A percentile compares a stretch with the other conserved stretches of the same genome.
Conservation (phyloP, 2,113 vertebrate genomes). For the Hippoglossus stenolepis region DNA sequence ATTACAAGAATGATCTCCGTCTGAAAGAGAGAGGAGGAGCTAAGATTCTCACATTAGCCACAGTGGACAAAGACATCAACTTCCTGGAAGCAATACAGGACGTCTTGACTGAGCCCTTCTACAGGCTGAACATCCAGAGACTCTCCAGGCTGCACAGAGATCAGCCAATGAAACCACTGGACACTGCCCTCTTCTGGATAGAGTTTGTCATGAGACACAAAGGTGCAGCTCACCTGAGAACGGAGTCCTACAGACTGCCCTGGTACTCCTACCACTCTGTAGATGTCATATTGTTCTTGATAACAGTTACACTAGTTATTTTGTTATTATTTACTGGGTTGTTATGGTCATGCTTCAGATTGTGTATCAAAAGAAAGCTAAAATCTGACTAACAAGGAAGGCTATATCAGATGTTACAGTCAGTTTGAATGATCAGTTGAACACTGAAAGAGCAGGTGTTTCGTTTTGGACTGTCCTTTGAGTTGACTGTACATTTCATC, state of each 20-base stretch:
- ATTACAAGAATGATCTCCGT: no score
- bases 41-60: no score
- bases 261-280: constrained; percentile 79
- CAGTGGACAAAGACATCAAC: no score
- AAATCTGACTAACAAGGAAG: constrained; percentile 36
- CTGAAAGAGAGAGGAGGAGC: no score
- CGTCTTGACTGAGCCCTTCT: constrained; percentile 75
- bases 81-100: no score
- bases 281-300: constrained; percentile 66
- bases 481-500: no score
- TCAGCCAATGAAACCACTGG: constrained; percentile 70
- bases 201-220: constrained; percentile 83
- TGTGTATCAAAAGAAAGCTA: constrained; percentile 49
- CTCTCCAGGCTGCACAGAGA: constrained; percentile 79
- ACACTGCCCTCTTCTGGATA: no score
- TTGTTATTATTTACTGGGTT: background rate
- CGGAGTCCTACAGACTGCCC: constrained; percentile 77
- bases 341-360: constrained; percentile 10
- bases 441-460: background rate
- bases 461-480: background rate
- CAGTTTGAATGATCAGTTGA: background rate
- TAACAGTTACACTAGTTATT: constrained; percentile 12
- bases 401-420: background rate
- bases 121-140: constrained; percentile 77
- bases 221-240: constrained; percentile 80